Percentiles rank a stretch among this genome's conserved stretches.
phyloP scores from a whole-genome alignment of 2,888 invertebrate species.

The Listrodromus nycthemerus region DNA sequence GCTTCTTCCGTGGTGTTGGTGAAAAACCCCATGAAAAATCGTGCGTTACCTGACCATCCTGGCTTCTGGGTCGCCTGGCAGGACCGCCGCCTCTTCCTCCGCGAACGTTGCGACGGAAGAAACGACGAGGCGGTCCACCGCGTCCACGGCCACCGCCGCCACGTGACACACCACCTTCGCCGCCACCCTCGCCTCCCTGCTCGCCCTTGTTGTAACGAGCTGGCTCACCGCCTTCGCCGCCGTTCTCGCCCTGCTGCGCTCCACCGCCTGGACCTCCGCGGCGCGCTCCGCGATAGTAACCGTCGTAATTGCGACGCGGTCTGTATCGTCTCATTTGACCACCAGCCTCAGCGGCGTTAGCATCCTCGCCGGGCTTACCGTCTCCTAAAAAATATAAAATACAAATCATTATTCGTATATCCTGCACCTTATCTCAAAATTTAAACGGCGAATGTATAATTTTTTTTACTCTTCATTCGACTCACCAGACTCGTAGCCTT shows the following conservation, averaged over 20 bases:
- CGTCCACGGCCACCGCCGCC: slow-evolving; percentile 84
- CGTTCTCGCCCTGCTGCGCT: slow-evolving; percentile 82
- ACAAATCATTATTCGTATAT: not conserved
- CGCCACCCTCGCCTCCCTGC: slow-evolving; percentile 75
- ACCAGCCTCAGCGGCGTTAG: slow-evolving; percentile 81
- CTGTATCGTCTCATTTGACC: slow-evolving; percentile 85
- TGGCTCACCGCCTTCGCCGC: slow-evolving; percentile 80
- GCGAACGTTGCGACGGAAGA: slow-evolving; percentile 91
- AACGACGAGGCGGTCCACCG: slow-evolving; percentile 87
- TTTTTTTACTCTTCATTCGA: slow-evolving; percentile 26
- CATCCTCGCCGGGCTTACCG: slow-evolving; percentile 83
- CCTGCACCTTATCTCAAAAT: not conserved
- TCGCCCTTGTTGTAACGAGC: slow-evolving; percentile 72
- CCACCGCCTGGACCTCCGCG: slow-evolving; percentile 73
- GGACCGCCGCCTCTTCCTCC: slow-evolving; percentile 88
- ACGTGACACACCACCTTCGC: slow-evolving; percentile 68
- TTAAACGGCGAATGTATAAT: not conserved
- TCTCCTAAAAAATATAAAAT: slow-evolving; percentile 73
- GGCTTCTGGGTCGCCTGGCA: slow-evolving; percentile 85
- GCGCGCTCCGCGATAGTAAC: slow-evolving; percentile 84
- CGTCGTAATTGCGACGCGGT: slow-evolving; percentile 84
- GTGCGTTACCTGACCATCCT: slow-evolving; percentile 84
- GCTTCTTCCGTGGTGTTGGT: not conserved
- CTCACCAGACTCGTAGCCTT: slow-evolving; percentile 81
- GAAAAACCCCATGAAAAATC: not conserved